Percentiles rank a stretch among this genome's conserved stretches.
phyloP scores from a whole-genome alignment of 2,888 invertebrate genomes.

The Anthrax anthrax region DNA sequence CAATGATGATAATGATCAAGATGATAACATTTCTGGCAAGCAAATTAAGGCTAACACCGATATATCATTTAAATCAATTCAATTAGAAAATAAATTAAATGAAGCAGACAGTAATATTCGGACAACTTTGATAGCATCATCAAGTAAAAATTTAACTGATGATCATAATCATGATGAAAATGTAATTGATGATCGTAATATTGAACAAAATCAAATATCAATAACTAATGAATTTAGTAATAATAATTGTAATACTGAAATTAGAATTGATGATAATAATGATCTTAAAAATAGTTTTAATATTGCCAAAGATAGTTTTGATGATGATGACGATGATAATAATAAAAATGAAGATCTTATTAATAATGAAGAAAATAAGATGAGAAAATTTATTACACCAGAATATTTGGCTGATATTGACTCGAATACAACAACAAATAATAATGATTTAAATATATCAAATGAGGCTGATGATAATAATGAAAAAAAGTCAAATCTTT shows the following conservation, averaged over 20 bases:
- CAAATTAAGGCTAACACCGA: not conserved
- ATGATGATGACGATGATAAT: constrained; percentile 16
- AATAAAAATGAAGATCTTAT: constrained; percentile 4
- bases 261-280: constrained; percentile 4
- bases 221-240: no score
- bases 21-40: not conserved
- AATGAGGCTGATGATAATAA: not conserved
- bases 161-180: not conserved
- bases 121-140: constrained; percentile 1
- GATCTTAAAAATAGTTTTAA: constrained; percentile 18
- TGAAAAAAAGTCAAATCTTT: constrained; percentile 13
- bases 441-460: not conserved
- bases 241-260: not conserved
- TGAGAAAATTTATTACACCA: no score
- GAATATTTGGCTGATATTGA: no score
- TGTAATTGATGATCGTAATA: not conserved
- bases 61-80: not conserved
- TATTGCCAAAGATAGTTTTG: constrained; percentile 25
- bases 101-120: not conserved
- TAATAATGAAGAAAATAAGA: not conserved
- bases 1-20: not conserved
- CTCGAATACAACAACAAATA: no score
- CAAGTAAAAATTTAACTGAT: constrained; percentile 1
- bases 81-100: not conserved
- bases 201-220: not conserved